Conservation (phyloP, 2,888 invertebrate species). For the Zaprionus obscuricornis region DNA sequence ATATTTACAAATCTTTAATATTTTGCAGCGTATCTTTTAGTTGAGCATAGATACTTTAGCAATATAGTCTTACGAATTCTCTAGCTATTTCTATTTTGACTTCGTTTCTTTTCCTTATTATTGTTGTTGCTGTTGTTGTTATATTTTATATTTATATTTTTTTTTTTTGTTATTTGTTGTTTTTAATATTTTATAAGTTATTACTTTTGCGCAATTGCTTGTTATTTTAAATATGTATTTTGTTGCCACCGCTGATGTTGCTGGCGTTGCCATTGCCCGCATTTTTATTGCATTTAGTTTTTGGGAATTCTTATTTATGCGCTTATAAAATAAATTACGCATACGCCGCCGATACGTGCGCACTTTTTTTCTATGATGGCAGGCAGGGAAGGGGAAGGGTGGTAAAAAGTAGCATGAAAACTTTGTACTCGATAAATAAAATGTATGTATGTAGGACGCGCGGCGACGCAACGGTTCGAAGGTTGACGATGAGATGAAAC, state of each 20-base stretch:
- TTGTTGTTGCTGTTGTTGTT: conserved; percentile 6
- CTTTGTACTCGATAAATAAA: conserved; percentile 32
- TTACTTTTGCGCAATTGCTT: conserved; percentile 74
- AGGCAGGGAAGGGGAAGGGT: too few relatives aligned
- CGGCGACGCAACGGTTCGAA: too few relatives aligned
- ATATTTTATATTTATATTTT: conserved; percentile 8
- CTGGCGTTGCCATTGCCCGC: conserved; percentile 30
- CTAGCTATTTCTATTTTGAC: conserved; percentile 14
- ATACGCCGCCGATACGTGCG: conserved; percentile 53
- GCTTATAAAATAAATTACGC: conserved; percentile 75
- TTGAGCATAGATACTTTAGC: too few relatives aligned
- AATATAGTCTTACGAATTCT: too few relatives aligned
- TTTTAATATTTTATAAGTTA: conserved; percentile 72
- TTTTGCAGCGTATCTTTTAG: too few relatives aligned
- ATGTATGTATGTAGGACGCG: not conserved
- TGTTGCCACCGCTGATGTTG: too few relatives aligned
- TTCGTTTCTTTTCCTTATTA: not conserved
- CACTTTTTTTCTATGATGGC: conserved; percentile 38
- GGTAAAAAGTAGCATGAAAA: too few relatives aligned
- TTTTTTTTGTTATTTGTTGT: conserved; percentile 10
- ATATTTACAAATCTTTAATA: too few relatives aligned
- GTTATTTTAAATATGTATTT: conserved; percentile 71
- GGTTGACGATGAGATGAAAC: not conserved
- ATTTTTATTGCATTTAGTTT: conserved; percentile 71
- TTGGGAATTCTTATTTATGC: conserved; percentile 74